A percentile compares a stretch with the other conserved stretches of the same genome.
phyloP scores from a whole-genome alignment of 2,888 invertebrate species.

The Synergus japonicus region DNA sequence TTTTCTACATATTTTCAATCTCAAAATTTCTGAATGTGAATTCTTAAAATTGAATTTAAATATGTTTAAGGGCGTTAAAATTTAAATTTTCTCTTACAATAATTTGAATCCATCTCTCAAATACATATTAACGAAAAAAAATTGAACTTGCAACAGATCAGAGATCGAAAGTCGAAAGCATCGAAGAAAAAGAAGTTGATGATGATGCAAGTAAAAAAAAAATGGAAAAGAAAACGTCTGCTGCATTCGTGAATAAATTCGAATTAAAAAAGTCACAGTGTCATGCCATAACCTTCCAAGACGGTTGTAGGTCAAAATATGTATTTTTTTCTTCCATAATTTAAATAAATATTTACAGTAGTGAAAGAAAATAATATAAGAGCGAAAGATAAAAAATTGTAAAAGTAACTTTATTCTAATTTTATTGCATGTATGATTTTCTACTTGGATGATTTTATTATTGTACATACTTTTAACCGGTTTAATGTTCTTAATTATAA shows the following conservation, averaged over 20 bases:
- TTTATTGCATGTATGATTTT: neutral
- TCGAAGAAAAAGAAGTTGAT: no score
- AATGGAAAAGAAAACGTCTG: neutral
- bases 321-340: no score
- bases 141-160: neutral
- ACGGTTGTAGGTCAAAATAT: no score
- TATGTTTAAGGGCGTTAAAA: neutral
- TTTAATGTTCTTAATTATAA: no score
- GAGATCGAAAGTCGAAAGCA: neutral
- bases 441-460: no score
- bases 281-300: neutral
- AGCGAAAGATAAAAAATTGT: neutral
- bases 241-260: neutral
- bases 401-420: neutral
- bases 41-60: neutral
- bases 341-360: no score
- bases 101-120: neutral
- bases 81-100: neutral
- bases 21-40: neutral
- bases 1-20: neutral
- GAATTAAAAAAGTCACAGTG: neutral
- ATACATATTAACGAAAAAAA: neutral
- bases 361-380: neutral
- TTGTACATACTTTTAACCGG: no score
- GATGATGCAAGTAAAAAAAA: neutral